Evolutionary conservation across 2,113 vertebrate species (phyloP), one percentile per base, ranked within the genome.

Genomic region (Epinephelus lanceolatus): DNA sequence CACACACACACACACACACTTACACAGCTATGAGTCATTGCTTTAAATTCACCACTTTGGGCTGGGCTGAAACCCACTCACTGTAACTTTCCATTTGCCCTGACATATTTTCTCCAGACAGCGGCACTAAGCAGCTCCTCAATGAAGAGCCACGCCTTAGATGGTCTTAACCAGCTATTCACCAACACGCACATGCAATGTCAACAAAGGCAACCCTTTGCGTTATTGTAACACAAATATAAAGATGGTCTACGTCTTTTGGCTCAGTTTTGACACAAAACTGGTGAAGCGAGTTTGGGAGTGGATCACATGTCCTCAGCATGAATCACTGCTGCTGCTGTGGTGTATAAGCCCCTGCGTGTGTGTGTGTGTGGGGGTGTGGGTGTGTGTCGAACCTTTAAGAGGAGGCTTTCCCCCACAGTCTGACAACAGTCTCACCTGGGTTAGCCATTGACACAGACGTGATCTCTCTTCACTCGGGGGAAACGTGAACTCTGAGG

Each of bases 241-340:
- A 66, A 60, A 17, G 0, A 45, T 17, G 17, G 6, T 21, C 19
- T 62, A 13, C 40, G 53, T 45, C 19, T 68, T 61, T 33, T 17
- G 11, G 10, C 0, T 4, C 17, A 73, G 23, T 57, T 71, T 10
- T 56, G 51, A 71, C 27, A 53, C 65, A 30, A 33, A 30, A 49
- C 0, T 2, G 1, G 21, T 18, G 52, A 23, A 25, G 40, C 6
- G 23, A 1, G 18, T 27, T 21, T 76, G 89, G 81, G 87, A 15
- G 76, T 61, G 10, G 2, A 57, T 6, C n/a, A 17, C 71, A 86
- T 91, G 76, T 78, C 45, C 25, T 8, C 2, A 19, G 72, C 51
- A 82, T 94, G 89, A 94, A 66, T 90, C 91, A 93, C 55, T 27
- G 40, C 7, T 27, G 40, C 7, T 72, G 45, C 59, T 57, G 19